Base-by-base conservation (phyloP, 35 echinoderm and acorn worm genomes). In the Lytechinus pictus region DNA sequence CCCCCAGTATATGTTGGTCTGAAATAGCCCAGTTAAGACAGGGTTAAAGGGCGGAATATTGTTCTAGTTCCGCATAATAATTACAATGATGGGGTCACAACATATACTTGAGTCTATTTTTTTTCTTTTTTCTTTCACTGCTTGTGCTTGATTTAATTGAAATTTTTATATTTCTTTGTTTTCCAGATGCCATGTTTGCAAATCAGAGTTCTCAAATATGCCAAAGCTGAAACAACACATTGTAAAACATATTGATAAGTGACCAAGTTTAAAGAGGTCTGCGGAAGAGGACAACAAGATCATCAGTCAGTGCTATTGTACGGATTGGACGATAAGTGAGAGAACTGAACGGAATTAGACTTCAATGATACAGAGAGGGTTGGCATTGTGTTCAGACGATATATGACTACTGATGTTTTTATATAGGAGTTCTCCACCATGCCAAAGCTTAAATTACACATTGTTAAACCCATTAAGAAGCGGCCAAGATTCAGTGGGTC, bases 201-300 rank as follows among this genome's bases (percentile, higher is more conserved):
- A 95, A 79, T 9, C 54, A 9, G 52, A 58, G 44, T 28, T 96
- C 29, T 55, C 93, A 14, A 96, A 94, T 57, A 96, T 96, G 29
- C 96, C 96, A 55, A 96, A 96, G 56, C 94, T 96, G 52, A 96
- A 96, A 57, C 94, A 27, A 89, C 96, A 96, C 96, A 96, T 96
- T 27, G 93, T 96, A 27, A 96, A 44, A 8, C 96, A 96, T 60
- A 88, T 96, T 55, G 95, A 96, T 52, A 95, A 86, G 9, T 95
- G 94, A 89, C 93, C 27, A 27, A 87, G 55, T 5, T 71, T 19
- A 5, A 19, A 21, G 24, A 19, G 61, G 61, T 21, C 12, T 71
- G 33, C 14, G 5, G 14, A 6, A 19, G 61, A 71, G 61, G 61
- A 19, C 61, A 71, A 21, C 12, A 66, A 66, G 10, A 4, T 66